Conservation (phyloP, 2,113 vertebrate genomes). For the Varanus komodoensis region DNA sequence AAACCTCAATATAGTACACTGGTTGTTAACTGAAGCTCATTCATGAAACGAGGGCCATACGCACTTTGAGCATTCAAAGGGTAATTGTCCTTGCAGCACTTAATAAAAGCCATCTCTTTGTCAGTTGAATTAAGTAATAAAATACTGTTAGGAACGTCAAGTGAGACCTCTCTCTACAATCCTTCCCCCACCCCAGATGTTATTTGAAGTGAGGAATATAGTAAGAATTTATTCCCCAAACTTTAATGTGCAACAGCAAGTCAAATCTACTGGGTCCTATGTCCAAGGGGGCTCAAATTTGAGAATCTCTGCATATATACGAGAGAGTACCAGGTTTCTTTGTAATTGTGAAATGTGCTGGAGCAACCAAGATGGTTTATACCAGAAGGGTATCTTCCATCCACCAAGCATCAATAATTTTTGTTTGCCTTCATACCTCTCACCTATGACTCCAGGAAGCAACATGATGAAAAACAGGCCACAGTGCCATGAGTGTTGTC, state of each 20-base stretch:
- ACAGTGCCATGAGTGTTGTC: neutral
- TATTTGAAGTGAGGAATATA: neutral
- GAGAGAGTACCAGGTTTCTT: too few relatives aligned
- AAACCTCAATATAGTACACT: neutral
- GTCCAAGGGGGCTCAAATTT: neutral
- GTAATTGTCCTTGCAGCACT: neutral
- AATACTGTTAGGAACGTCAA: neutral
- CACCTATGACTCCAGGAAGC: neutral
- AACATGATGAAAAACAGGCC: too few relatives aligned
- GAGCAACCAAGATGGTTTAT: neutral
- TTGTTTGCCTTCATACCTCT: neutral
- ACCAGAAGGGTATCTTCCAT: neutral
- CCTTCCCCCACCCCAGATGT: neutral
- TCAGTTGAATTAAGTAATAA: neutral
- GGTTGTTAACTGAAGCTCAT: constrained; percentile 19
- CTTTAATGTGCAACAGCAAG: neutral
- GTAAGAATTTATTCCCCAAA: neutral
- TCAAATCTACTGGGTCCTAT: neutral
- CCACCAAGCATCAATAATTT: neutral
- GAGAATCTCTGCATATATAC: neutral
- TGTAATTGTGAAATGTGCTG: neutral
- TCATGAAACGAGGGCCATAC: neutral
- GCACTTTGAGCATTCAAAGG: neutral
- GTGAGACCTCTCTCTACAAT: neutral
- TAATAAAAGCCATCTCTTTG: neutral